These are phyloP conservation scores for Vidua chalybeata DNA, from an alignment of 2,113 vertebrate species.

Conservation along the genomic window DNA sequence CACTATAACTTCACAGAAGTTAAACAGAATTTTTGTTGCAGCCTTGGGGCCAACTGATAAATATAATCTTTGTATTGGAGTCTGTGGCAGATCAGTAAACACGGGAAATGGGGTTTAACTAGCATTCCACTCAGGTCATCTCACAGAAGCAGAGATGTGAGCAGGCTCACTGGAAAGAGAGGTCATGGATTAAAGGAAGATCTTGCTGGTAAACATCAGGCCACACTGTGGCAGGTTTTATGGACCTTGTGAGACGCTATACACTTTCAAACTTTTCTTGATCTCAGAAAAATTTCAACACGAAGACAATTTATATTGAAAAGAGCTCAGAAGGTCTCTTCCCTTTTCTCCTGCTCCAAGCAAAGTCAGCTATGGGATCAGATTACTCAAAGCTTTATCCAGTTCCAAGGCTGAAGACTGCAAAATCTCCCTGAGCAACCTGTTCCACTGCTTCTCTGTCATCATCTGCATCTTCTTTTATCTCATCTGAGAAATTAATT, in stretches of 20 bases:
- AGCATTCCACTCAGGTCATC: background rate
- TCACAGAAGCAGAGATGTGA: background rate
- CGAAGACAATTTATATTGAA: background rate
- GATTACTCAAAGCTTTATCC: background rate
- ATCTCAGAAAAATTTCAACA: background rate
- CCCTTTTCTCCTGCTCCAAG: background rate
- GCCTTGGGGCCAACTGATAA: background rate
- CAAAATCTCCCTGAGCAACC: background rate
- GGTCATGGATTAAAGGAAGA: background rate
- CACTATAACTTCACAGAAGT: background rate
- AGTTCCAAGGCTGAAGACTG: background rate
- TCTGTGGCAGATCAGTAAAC: background rate
- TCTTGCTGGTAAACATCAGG: background rate
- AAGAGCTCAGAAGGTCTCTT: background rate
- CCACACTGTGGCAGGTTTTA: background rate
- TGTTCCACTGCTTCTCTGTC: constrained; percentile 14
- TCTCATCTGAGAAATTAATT: constrained; percentile 25
- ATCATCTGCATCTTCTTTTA: background rate
- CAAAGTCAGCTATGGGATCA: background rate
- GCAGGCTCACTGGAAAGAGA: background rate
- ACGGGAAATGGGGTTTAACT: background rate
- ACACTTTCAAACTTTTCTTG: background rate
- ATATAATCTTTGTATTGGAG: background rate
- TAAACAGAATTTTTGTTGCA: background rate
- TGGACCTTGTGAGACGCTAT: background rate